Evolutionary conservation across 2,113 vertebrate genomes (phyloP).

Genomic region (Donacobius atricapilla): DNA sequence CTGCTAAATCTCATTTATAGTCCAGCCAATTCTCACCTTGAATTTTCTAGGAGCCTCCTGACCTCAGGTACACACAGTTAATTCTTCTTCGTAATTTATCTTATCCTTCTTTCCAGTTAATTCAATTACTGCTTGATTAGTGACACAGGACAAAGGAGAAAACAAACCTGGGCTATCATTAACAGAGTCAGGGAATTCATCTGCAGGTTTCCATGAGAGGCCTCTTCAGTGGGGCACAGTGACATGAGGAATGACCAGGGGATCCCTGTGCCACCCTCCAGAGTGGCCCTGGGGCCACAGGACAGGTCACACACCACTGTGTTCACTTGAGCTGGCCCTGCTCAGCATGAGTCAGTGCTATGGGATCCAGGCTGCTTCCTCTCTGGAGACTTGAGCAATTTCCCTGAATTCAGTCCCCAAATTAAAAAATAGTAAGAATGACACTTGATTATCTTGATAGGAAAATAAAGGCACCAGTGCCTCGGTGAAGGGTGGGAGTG

Average conservation of each 20-base stretch:
- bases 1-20: not conserved
- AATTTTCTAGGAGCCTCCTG: not conserved
- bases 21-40: not conserved
- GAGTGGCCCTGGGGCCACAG: not conserved
- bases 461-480: not conserved
- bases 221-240: not conserved
- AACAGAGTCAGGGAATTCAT: not conserved
- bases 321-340: not conserved
- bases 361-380: not conserved
- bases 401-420: not conserved
- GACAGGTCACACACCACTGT: fast-evolving
- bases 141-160: not conserved
- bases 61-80: not conserved
- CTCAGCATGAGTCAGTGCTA: not conserved
- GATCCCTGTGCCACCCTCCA: not conserved
- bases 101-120: conserved; percentile 12
- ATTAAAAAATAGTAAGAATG: not conserved
- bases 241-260: not conserved
- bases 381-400: not conserved
- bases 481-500: not conserved
- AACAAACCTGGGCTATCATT: not conserved
- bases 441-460: not conserved
- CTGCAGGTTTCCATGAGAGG: not conserved
- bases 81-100: not conserved
- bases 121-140: conserved; percentile 43